These are phyloP conservation scores for Proisotoma minuta DNA, from an alignment of 2,888 invertebrate species.

Conservation along the genomic window DNA sequence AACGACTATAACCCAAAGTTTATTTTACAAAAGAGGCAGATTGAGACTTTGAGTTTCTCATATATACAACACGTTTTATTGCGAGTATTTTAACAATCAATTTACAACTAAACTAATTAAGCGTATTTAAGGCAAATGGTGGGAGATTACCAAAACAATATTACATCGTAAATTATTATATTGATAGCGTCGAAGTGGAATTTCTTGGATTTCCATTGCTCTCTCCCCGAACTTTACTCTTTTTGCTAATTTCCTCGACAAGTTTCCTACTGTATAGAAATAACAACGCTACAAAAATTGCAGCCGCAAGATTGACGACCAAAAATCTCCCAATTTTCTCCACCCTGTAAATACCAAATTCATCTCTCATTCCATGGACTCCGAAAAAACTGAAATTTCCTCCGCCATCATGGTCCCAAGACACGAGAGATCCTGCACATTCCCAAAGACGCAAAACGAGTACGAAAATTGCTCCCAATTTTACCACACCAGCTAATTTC, in stretches of 20 bases:
- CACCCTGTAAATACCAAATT: constrained; percentile 22
- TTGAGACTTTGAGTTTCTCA: too few species aligned
- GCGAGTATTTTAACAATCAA: too few species aligned
- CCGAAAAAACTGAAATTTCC: background rate
- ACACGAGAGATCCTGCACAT: constrained; percentile 23
- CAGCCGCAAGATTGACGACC: constrained; percentile 22
- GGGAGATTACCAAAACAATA: too few species aligned
- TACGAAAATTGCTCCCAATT: constrained; percentile 26
- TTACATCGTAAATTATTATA: too few species aligned
- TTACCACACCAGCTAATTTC: constrained; percentile 26
- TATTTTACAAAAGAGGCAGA: too few species aligned
- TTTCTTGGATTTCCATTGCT: too few species aligned
- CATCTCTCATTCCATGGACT: constrained; percentile 8
- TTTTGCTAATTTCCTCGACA: constrained; percentile 13
- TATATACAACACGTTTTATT: too few species aligned
- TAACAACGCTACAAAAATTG: constrained; percentile 20
- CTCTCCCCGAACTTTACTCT: constrained; percentile 15
- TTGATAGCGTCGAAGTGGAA: too few species aligned
- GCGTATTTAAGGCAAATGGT: too few species aligned
- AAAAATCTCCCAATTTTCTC: constrained; percentile 21
- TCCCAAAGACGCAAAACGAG: constrained; percentile 20
- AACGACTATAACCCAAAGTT: too few species aligned
- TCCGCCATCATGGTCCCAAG: constrained; percentile 18
- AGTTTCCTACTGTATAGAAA: constrained; percentile 21
- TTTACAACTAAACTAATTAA: too few species aligned